Base-by-base conservation (phyloP, 2,113 vertebrate genomes). In the Apus apus region DNA sequence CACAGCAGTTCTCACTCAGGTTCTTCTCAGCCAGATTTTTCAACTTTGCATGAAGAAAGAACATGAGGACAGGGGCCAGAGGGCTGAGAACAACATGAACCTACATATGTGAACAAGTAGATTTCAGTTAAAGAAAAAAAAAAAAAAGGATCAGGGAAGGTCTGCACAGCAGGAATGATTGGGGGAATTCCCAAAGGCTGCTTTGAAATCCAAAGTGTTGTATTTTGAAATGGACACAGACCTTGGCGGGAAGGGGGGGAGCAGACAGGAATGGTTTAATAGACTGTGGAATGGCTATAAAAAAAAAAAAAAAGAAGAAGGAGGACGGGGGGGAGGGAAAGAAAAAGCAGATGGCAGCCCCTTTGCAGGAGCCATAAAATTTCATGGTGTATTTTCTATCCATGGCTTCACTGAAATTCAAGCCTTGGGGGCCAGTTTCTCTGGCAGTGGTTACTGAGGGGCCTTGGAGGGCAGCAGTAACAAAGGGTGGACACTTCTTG, bases 381-480 rank as follows among this genome's bases (percentile, higher is more conserved):
- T 99, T 99, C 99, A 99, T 98, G 99, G 98, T 98, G 94, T 98
- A 97, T 99, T 99, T 99, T 99, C 97, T 97, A 97, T 98, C 99
- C 98, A 98, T 98, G 98, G 97, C 98, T 98, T 98, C 97, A 97
- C 96, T 98, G 98, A 98, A 98, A 98, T 98, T 97, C 97, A 98
- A 98, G 98, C 98, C 97, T 92, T 96, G 94, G 92, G 96, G 97
- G 97, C 97, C 97, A 96, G 9, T 96, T 95, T 97, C 95, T 94
- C 95, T 95, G 94, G 95, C 91, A 96, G 87, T 89, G 85, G 93
- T 93, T 95, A 89, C 87, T 48, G 53, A 90, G 66, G 34, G 78
- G 76, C 87, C 77, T 73, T 79, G 88, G 89, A 85, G 84, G 86
- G 73, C 94, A 92, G 75, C 26, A 46, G 45, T 79, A 94, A 95